Base-by-base conservation (phyloP, 2,888 invertebrate genomes). In the Drosophila crucigera region DNA sequence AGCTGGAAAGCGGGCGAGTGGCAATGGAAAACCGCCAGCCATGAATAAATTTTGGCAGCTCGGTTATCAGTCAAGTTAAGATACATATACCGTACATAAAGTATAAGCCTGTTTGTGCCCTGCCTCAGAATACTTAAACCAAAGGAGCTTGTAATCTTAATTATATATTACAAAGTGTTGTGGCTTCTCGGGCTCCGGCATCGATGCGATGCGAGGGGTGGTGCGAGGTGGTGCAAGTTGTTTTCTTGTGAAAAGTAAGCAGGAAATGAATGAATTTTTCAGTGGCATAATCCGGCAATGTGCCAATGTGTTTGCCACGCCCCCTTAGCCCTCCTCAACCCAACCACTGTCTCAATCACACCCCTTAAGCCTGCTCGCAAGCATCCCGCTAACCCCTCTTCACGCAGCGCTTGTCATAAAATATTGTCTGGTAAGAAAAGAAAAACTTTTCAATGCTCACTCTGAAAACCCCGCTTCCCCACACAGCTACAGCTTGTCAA, bases 251-350 rank as follows among this genome's bases (percentile, higher is more conserved):
- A 73, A 75, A 82, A 83, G 72, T 78, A 83, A 82, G 79, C 81
- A 88, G 86, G 86, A 90, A 90, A 88, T 88, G 83, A 88, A 88
- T 88, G 84, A 88, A 88, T 90, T 88, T 88, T 88, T 90, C 87
- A 88, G 90, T 82, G 77, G 83, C 78, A 76, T 90, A 90, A 90
- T 85, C 89, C 90, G 78, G 67, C 83, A 80, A 89, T 85, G 89
- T 82, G 84, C 87, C 85, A 85, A 89, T 85, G 87, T 78, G 83
- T 78, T 85, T 85, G 83, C 89, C 86, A 72, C 76, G 76, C 73
- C 64, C 19, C 37, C 19, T 35, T 14, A 35, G 9, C 7, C n/a
- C 4, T 7, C 22, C 31, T 10, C n/a, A 54, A 35, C 11, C 28
- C 72, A 54, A 64, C 55, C 66, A 53, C 72, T 62, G 60, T 69